phyloP scores from a whole-genome alignment of 2,113 vertebrate genomes.

The Ranitomeya variabilis region DNA sequence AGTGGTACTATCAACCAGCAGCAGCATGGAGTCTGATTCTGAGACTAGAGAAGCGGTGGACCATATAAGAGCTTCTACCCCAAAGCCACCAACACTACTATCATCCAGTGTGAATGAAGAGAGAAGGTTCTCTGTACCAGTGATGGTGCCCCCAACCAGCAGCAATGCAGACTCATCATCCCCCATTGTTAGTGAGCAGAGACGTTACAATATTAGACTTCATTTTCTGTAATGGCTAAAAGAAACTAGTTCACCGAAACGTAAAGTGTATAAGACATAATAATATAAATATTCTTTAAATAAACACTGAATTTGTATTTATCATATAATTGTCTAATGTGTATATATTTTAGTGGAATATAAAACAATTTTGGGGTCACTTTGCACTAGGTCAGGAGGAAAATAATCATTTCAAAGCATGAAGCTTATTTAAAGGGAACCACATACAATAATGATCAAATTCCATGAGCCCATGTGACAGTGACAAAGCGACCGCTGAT shows the following conservation, averaged over 20 bases:
- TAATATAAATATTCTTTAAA: not conserved
- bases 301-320: not conserved
- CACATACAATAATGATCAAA: no score
- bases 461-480: no score
- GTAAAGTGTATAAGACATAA: not conserved
- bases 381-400: not conserved
- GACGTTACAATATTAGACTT: not conserved
- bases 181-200: not conserved
- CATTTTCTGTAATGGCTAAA: not conserved
- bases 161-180: not conserved
- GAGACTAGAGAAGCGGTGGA: not conserved
- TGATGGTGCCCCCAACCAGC: not conserved
- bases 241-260: not conserved
- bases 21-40: not conserved
- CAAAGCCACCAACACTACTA: not conserved
- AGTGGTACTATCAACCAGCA: not conserved
- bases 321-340: not conserved
- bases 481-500: no score
- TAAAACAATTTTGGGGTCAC: not conserved
- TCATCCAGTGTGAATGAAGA: not conserved
- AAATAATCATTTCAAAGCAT: no score
- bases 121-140: not conserved
- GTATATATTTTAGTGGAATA: not conserved
- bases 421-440: no score
- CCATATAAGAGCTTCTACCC: not conserved